Conservation (phyloP, 2,797 vertebrate genomes). For the Bucorvus abyssinicus region DNA sequence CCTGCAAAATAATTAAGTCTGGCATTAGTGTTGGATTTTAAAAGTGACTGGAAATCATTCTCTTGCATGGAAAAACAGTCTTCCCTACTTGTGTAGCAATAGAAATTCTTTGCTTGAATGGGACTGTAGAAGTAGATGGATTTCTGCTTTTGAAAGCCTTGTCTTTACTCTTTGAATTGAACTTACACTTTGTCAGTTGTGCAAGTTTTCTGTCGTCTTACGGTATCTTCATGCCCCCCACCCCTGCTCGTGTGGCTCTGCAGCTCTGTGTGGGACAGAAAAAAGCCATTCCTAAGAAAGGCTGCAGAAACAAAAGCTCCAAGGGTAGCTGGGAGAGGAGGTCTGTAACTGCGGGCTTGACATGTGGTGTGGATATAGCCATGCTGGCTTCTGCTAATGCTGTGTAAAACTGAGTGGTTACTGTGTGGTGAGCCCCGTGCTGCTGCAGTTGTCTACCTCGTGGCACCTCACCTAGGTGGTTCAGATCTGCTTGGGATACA, state of each 20-base stretch:
- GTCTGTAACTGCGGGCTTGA: neutral
- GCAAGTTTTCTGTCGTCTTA: neutral
- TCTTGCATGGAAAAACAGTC: neutral
- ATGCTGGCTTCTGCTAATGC: neutral
- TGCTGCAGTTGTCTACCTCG: neutral
- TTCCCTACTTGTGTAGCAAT: neutral
- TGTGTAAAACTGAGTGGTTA: fast-evolving
- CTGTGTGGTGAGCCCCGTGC: neutral
- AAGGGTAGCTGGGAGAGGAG: neutral
- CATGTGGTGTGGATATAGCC: fast-evolving
- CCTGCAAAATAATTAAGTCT: neutral
- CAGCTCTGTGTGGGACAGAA: neutral
- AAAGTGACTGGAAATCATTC: neutral
- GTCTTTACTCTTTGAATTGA: neutral
- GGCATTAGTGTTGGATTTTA: neutral
- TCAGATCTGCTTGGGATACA: neutral
- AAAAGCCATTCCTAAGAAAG: neutral
- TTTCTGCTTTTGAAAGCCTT: neutral
- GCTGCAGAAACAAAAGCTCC: neutral
- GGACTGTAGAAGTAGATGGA: neutral
- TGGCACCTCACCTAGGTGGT: neutral
- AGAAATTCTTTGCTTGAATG: neutral
- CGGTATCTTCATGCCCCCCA: fast-evolving
- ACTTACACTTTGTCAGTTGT: fast-evolving
- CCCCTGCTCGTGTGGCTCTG: neutral